A percentile compares a stretch with the other conserved stretches of the same genome.
These are phyloP conservation scores for Oscheius sp. DNA, from an alignment of 2,888 invertebrate species.

Conservation along the genomic window DNA sequence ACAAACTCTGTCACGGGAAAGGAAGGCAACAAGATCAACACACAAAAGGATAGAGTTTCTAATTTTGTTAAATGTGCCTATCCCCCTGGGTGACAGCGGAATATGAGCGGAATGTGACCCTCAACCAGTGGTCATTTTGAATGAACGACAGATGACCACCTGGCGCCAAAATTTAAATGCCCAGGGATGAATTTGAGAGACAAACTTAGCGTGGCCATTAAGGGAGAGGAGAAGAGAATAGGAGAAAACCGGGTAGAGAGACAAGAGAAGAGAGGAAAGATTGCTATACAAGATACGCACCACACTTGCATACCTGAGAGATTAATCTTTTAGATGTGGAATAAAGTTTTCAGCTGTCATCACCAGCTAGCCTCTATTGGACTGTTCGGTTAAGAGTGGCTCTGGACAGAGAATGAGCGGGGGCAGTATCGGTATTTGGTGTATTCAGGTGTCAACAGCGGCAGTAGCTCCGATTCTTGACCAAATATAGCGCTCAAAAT, in stretches of 20 bases:
- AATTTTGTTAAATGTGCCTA: background rate
- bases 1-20: slow-evolving; percentile 3
- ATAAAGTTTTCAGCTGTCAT: background rate
- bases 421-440: slow-evolving; percentile 6
- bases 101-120: slow-evolving; percentile 15
- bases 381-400: too few species aligned
- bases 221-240: background rate
- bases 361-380: background rate
- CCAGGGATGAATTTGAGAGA: background rate
- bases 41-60: slow-evolving; percentile 7
- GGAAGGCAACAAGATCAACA: slow-evolving; percentile 8
- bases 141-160: slow-evolving; percentile 33
- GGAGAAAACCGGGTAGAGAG: slow-evolving; percentile 27
- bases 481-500: slow-evolving; percentile 35
- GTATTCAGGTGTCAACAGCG: slow-evolving; percentile 35
- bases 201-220: slow-evolving; percentile 34
- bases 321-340: slow-evolving; percentile 1
- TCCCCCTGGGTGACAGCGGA: background rate
- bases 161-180: slow-evolving; percentile 35
- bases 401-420: background rate
- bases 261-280: slow-evolving; percentile 21
- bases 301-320: slow-evolving; percentile 29
- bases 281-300: slow-evolving; percentile 36
- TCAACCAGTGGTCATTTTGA: slow-evolving; percentile 20
- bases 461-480: slow-evolving; percentile 29